These are phyloP conservation scores for Chorisops tibialis DNA, from an alignment of 2,888 invertebrate species.

Conservation along the genomic window DNA sequence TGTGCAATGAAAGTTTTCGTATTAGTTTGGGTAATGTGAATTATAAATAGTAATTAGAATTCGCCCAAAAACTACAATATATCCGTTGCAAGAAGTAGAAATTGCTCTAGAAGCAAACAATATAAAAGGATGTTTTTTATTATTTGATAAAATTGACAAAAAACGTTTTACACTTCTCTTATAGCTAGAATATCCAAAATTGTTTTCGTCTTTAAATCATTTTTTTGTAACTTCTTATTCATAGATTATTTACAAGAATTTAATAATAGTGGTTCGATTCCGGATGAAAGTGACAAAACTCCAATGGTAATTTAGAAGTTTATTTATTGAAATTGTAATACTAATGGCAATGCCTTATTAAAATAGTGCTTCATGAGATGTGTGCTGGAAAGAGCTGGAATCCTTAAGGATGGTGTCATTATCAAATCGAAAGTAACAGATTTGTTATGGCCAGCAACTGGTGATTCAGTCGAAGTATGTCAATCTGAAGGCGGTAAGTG, in stretches of 20 bases:
- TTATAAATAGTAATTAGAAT: background rate
- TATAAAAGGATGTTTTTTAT: too few relatives aligned
- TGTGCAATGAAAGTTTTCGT: conserved; percentile 57
- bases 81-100: too few relatives aligned
- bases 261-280: conserved; percentile 57
- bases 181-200: too few relatives aligned
- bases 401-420: conserved; percentile 53
- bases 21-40: conserved; percentile 54
- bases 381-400: conserved; percentile 53
- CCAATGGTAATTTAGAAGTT: conserved; percentile 60
- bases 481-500: conserved; percentile 45
- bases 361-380: conserved; percentile 59
- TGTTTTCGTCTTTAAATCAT: too few relatives aligned
- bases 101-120: too few relatives aligned
- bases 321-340: conserved; percentile 2
- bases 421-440: conserved; percentile 50
- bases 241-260: conserved; percentile 55
- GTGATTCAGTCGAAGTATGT: conserved; percentile 46
- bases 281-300: conserved; percentile 57
- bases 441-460: conserved; percentile 49
- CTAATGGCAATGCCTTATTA: conserved; percentile 16
- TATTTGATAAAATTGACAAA: too few relatives aligned
- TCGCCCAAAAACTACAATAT: too few relatives aligned
- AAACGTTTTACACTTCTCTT: too few relatives aligned
- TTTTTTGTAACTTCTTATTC: too few relatives aligned